Evolutionary conservation across 1,140 invertebrate genomes (phyloP).

Genomic region (Drosophila micromelanica): DNA sequence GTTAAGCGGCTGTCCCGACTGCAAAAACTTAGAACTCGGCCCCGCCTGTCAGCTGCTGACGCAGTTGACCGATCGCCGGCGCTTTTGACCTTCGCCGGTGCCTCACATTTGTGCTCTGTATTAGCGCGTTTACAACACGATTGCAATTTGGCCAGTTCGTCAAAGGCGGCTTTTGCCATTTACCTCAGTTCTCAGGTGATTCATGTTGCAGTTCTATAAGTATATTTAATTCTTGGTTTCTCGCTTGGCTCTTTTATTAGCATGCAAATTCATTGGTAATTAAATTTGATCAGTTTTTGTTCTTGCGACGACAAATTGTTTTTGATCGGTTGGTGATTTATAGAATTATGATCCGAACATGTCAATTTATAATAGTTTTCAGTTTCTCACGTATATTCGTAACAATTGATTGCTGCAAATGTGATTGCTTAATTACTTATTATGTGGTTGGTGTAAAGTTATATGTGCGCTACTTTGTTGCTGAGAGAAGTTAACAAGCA

Average conservation of each 20-base stretch:
- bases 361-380: slow-evolving; percentile 54
- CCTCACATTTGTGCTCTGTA: slow-evolving; percentile 63
- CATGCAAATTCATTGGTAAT: no score
- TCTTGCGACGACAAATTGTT: slow-evolving; percentile 64
- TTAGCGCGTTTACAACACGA: slow-evolving; percentile 67
- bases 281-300: no score
- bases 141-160: slow-evolving; percentile 51
- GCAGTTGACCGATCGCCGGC: slow-evolving; percentile 54
- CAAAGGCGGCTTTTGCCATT: slow-evolving; percentile 5
- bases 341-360: slow-evolving; percentile 63
- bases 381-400: slow-evolving; percentile 59
- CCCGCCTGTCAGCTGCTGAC: slow-evolving; percentile 48
- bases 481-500: slow-evolving; percentile 2
- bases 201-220: slow-evolving; percentile 37
- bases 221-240: background rate
- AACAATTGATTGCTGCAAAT: slow-evolving; percentile 25
- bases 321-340: no score
- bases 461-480: background rate
- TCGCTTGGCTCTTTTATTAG: no score
- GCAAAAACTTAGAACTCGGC: background rate
- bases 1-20: background rate
- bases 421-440: slow-evolving; percentile 4
- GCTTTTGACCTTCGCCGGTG: slow-evolving; percentile 44
- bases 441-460: background rate
- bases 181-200: slow-evolving; percentile 42